Conservation (phyloP, 2,113 vertebrate species). For the Mesitornis unicolor region DNA sequence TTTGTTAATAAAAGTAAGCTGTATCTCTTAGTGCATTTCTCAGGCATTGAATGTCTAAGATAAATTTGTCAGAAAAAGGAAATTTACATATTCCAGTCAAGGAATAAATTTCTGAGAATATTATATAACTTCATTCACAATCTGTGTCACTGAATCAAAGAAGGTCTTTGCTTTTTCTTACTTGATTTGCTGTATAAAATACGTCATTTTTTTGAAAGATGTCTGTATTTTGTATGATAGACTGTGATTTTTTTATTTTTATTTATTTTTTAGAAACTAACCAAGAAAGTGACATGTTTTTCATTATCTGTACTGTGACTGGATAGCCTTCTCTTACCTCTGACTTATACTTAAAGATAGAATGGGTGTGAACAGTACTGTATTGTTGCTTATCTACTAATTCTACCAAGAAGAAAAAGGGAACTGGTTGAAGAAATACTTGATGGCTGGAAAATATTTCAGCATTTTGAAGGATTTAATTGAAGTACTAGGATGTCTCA, state of each 20-base stretch:
- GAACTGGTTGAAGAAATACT: constrained; percentile 6
- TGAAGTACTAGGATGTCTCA: neutral
- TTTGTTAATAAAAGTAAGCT: neutral
- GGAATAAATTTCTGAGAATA: neutral
- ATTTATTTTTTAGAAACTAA: neutral
- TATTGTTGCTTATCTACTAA: neutral
- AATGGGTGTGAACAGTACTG: neutral
- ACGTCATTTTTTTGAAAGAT: neutral
- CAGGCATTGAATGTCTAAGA: neutral
- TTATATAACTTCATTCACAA: neutral
- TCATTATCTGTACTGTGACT: neutral
- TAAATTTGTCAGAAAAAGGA: neutral
- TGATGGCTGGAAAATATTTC: constrained; percentile 23
- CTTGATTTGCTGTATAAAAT: neutral
- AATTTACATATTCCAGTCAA: neutral
- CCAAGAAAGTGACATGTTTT: neutral
- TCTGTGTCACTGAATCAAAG: neutral
- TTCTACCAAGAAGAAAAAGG: neutral
- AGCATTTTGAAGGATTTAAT: constrained; percentile 9
- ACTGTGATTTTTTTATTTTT: neutral
- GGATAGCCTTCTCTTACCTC: neutral
- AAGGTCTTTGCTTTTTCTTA: neutral
- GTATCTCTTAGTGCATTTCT: neutral
- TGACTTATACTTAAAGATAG: neutral
- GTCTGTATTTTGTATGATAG: neutral